A percentile compares a stretch with the other conserved stretches of the same genome.
phyloP scores from a whole-genome alignment of 1,140 invertebrate species.

The Nilaparvata lugens region DNA sequence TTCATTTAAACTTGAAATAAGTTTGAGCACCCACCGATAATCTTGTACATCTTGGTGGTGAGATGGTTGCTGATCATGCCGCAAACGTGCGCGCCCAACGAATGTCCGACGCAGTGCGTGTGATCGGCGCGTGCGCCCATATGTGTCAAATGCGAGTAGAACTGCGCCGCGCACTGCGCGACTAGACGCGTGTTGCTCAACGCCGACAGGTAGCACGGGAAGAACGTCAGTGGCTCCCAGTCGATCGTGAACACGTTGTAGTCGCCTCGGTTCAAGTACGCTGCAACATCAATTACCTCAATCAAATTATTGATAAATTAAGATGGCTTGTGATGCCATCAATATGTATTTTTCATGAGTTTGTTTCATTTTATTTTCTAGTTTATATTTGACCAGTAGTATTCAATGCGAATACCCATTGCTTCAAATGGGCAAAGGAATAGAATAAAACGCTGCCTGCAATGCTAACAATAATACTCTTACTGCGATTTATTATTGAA shows the following conservation, averaged over 20 bases:
- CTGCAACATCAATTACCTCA: too few relatives aligned
- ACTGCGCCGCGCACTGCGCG: slow-evolving; percentile 40
- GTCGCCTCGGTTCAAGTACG: slow-evolving; percentile 52
- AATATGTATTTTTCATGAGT: too few relatives aligned
- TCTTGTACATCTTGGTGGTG: slow-evolving; percentile 29
- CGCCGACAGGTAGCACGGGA: slow-evolving; percentile 60
- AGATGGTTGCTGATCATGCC: slow-evolving; percentile 36
- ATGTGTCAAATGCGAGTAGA: slow-evolving; percentile 57
- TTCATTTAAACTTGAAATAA: too few relatives aligned
- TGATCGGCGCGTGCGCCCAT: slow-evolving; percentile 28
- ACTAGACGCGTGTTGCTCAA: slow-evolving; percentile 40
- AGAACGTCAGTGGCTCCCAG: slow-evolving; percentile 53
- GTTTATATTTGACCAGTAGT: too few relatives aligned
- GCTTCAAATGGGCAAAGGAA: too few relatives aligned
- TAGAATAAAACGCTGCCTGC: too few relatives aligned
- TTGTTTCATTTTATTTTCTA: too few relatives aligned
- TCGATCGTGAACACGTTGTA: slow-evolving; percentile 70
- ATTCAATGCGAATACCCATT: too few relatives aligned
- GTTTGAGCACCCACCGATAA: slow-evolving; percentile 32
- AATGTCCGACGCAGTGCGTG: slow-evolving; percentile 37
- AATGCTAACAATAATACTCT: too few relatives aligned
- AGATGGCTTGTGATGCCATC: too few relatives aligned
- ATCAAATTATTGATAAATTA: not conserved
- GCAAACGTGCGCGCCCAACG: slow-evolving; percentile 39
- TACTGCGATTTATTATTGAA: too few relatives aligned